Evolutionary conservation across 1,140 invertebrate genomes (phyloP), one percentile per base, ranked within the genome.

Genomic region (Eurosta solidaginis): DNA sequence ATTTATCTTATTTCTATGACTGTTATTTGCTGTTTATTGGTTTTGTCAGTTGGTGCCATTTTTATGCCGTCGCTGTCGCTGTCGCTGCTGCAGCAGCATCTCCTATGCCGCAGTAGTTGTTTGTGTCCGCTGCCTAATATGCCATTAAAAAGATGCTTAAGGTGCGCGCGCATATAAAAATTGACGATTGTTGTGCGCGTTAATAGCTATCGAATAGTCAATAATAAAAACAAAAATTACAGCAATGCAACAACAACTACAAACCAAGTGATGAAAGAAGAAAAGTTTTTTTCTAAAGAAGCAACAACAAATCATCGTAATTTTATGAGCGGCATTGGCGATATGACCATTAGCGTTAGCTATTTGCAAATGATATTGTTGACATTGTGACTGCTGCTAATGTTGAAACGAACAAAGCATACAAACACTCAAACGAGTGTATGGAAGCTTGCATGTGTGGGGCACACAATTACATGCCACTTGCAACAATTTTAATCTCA

Each of bases 401-500:
- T 40, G 6, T 27, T n/a, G n/a, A 20, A 20, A 14, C 17, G 14
- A 68, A n/a, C 33, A 22, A 14, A 20, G 9, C 54, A 17, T 17
- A 50, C 47, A 20, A 3, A n/a, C 54, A 59, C 22, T 10, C 33
- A 22, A n/a, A 63, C 1, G 7, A 47, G 45, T 47, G 40, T 20
- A 68, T 42, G 6, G 14, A 14, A 0, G 2, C 1, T 40, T 42
- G 3, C 59, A 12, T 3, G 1, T 68, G 9, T 9, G 59, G 6
- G 17, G 54, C 59, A 40, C 17, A 40, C 59, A 68, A 68, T 68
- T 68, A 40, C 59, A 68, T 20, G 33, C 59, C 36, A 68, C 59
- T 68, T 42, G 59, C 59, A 68, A 68, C 59, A 68, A 68, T 68
- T 68, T 68, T 68, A 68, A 68, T 68, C 59, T 29, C 59, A 68